Percentiles rank a stretch among this genome's conserved stretches.
Evolutionary conservation across 2,113 vertebrate species (phyloP).

Genomic region (Phaethon lepturus): DNA sequence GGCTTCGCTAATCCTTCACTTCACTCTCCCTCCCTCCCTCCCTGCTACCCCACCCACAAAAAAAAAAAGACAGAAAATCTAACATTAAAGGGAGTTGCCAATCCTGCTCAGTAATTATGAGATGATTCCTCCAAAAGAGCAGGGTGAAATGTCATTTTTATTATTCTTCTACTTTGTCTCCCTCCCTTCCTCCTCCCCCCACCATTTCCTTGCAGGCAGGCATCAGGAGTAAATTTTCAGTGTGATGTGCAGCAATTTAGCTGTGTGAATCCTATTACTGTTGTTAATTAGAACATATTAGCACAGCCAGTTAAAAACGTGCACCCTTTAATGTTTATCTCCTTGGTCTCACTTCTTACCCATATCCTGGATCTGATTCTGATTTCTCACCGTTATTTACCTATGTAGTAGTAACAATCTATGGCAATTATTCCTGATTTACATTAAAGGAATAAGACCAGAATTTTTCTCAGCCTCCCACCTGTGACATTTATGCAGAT

Average conservation of each 20-base stretch:
- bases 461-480: neutral
- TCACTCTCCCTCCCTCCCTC: neutral
- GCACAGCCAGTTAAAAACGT: neutral
- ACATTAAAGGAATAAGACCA: neutral
- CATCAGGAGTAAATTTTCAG: neutral
- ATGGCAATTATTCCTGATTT: neutral
- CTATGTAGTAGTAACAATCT: neutral
- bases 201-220: neutral
- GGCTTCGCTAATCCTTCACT: conserved; percentile 48
- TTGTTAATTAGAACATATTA: conserved; percentile 47
- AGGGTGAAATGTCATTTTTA: conserved; percentile 22
- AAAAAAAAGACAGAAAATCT: neutral
- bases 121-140: neutral
- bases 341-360: neutral
- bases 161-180: neutral
- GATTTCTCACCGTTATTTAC: conserved; percentile 6
- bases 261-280: neutral
- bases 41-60: neutral
- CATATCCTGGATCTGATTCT: neutral
- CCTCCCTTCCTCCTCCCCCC: neutral
- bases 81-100: conserved; percentile 14
- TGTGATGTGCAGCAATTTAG: conserved; percentile 8
- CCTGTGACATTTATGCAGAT: neutral
- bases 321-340: neutral
- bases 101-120: conserved; percentile 29